Percentiles rank a stretch among this genome's conserved stretches.
Conservation (phyloP, 2,797 vertebrate genomes). For the Lates japonicus region DNA sequence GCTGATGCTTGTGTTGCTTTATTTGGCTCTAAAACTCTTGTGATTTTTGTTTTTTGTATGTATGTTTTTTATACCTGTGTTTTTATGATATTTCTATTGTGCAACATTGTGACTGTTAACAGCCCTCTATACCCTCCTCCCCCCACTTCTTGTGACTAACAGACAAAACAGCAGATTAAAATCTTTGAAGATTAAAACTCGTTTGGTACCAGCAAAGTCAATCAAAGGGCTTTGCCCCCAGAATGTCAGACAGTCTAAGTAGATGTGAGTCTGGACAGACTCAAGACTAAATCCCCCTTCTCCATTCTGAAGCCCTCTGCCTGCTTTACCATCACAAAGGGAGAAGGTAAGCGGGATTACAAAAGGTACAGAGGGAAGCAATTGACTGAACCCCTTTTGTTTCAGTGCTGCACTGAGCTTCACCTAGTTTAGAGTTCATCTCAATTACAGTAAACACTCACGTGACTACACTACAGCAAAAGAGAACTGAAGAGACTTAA, state of each 20-base stretch:
- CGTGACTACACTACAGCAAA: conserved; percentile 36
- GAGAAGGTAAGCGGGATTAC: conserved; percentile 68
- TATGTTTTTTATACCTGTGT: conserved; percentile 66
- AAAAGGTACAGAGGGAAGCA: conserved; percentile 63
- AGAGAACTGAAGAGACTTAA: conserved; percentile 49
- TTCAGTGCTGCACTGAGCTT: conserved; percentile 44
- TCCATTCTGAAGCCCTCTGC: conserved; percentile 57
- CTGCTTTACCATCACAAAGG: conserved; percentile 60
- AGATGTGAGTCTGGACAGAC: conserved; percentile 76
- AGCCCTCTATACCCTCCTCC: conserved; percentile 41
- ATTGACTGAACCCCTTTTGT: conserved; percentile 61
- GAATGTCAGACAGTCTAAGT: conserved; percentile 84
- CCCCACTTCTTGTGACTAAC: conserved; percentile 77
- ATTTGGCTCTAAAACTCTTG: conserved; percentile 64
- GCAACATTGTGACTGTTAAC: conserved; percentile 77
- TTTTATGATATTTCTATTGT: conserved; percentile 53
- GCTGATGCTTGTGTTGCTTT: conserved; percentile 71
- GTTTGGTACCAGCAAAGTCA: conserved; percentile 79
- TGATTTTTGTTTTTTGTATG: conserved; percentile 56
- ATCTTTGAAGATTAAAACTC: conserved; percentile 87
- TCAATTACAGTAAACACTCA: conserved; percentile 49
- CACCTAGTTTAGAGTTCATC: conserved; percentile 24
- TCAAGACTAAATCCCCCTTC: conserved; percentile 75
- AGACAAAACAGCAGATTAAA: conserved; percentile 84
- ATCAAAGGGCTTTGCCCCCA: conserved; percentile 81